Conservation (phyloP, 2,797 vertebrate species). For the Selene dorsalis region DNA sequence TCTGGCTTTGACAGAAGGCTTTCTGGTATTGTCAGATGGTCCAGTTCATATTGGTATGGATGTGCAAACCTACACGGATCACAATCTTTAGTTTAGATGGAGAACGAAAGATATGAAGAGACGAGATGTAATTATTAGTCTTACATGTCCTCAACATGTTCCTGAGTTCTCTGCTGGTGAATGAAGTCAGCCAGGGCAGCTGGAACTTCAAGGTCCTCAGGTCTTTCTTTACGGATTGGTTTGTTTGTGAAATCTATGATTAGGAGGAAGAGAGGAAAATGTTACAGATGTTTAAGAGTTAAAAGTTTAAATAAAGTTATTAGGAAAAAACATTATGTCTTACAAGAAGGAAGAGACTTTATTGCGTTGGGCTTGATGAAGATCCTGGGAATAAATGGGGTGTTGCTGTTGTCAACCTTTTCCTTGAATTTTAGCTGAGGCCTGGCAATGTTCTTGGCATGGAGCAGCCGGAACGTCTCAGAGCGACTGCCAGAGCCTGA, state of each 20-base stretch:
- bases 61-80: conserved; percentile 90
- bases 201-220: conserved; percentile 93
- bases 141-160: conserved; percentile 94
- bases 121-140: conserved; percentile 28
- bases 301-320: neutral
- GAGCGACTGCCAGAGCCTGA: conserved; percentile 80
- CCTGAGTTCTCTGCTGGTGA: conserved; percentile 93
- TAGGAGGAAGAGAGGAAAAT: neutral
- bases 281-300: neutral
- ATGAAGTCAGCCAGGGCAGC: conserved; percentile 95
- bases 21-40: conserved; percentile 87
- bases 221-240: conserved; percentile 87
- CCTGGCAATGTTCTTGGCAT: conserved; percentile 93
- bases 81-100: neutral
- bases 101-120: neutral
- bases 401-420: conserved; percentile 97
- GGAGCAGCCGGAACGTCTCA: conserved; percentile 92
- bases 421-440: conserved; percentile 96
- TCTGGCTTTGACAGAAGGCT: conserved; percentile 87
- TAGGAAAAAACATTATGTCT: conserved; percentile 19
- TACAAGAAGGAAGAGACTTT: conserved; percentile 92
- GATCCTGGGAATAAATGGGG: conserved; percentile 93
- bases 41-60: conserved; percentile 94
- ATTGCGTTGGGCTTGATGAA: conserved; percentile 95
- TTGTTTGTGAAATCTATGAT: conserved; percentile 87